Evolutionary conservation across 2,888 invertebrate species (phyloP).

Genomic region (Erebia aethiops): DNA sequence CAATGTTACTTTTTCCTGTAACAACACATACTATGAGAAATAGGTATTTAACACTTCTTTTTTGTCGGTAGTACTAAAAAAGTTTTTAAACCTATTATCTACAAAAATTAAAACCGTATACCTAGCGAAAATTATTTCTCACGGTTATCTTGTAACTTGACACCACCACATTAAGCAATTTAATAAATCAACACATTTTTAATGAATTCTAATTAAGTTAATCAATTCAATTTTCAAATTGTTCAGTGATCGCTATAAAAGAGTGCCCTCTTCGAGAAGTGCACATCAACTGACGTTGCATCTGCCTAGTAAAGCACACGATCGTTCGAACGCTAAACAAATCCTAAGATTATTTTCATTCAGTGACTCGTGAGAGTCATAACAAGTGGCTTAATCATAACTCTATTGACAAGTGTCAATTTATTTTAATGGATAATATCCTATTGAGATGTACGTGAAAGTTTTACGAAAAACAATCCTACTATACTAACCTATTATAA

Average conservation of each 20-base stretch:
- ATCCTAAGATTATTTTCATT: conserved; percentile 52
- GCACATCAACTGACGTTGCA: conserved; percentile 68
- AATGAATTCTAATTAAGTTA: not conserved
- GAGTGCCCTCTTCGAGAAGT: conserved; percentile 58
- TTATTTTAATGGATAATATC: conserved; percentile 16
- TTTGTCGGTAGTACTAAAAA: not conserved
- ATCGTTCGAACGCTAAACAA: conserved; percentile 53
- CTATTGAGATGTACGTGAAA: conserved; percentile 13
- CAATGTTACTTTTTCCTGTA: not conserved
- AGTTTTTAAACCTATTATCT: not conserved
- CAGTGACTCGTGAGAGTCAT: conserved; percentile 52
- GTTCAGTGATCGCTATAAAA: conserved; percentile 38
- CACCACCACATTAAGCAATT: not conserved
- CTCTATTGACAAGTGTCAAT: conserved; percentile 22
- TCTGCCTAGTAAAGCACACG: conserved; percentile 53
- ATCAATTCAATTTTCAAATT: conserved; percentile 28
- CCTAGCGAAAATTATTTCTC: not conserved
- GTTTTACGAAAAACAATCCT: conserved; percentile 4
- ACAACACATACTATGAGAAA: not conserved
- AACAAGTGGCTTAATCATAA: conserved; percentile 46
- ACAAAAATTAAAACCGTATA: not conserved
- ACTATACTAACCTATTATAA: too few relatives aligned
- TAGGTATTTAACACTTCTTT: not conserved
- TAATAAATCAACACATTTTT: not conserved
- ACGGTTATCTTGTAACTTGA: not conserved